Base-by-base conservation (phyloP, 1,140 invertebrate genomes). In the Drosophila obscura region DNA sequence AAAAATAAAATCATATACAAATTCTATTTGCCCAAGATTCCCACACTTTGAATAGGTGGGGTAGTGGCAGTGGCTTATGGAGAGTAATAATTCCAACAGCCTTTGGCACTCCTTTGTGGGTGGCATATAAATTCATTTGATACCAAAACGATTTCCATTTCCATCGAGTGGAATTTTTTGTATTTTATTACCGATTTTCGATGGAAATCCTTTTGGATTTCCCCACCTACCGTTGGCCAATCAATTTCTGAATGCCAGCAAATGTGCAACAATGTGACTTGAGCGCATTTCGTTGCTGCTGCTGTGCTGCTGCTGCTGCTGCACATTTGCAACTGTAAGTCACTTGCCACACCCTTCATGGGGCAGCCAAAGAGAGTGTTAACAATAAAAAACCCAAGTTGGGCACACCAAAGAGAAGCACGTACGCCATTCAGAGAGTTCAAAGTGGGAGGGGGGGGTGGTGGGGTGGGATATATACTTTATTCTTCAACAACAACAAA, bases 191-290 rank as follows among this genome's bases (percentile, higher is more conserved):
- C 4, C 2, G 8, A 39, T 13, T 15, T 7, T 41, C 24, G 0
- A 35, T 22, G 15, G 5, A 62, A 62, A 5, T 7, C 28, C 7
- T 19, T 9, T 7, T 13, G 31, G 28, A 7, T 31, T 16, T 49
- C 46, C 16, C 50, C 35, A 41, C 45, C 39, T 19, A 19, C 31
- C 51, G 31, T 53, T 53, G 52, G 68, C 71, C 71, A 77, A 71
- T 73, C 68, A 65, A 77, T 69, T 71, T 41, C 58, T 73, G 56
- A 57, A 57, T 63, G 58, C 69, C 58, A 56, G 43, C 43, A 45
- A 66, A 11, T 35, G 31, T 74, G 80, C 80, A 83, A 82, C 79
- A 82, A 68, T 81, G 79, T 78, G 41, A 68, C 44, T 63, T 48
- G 46, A 72, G 67, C 68, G 50, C 56, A 61, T 72, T 72, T 69